These are phyloP conservation scores for Hylyphantes graminicola DNA, from an alignment of 1,140 invertebrate genomes.

Conservation along the genomic window DNA sequence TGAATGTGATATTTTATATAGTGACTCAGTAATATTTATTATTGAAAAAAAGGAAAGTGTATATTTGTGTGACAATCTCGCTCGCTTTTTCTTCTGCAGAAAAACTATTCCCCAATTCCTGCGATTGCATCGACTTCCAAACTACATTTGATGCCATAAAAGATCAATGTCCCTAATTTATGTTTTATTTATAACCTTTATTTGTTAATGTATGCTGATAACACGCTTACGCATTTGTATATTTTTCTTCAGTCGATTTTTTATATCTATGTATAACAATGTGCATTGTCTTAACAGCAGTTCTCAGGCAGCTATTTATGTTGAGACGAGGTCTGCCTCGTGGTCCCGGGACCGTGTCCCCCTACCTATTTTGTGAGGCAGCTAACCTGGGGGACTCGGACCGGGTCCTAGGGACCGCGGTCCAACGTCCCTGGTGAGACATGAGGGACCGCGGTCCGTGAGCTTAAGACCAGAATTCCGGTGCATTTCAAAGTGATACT, in stretches of 20 bases:
- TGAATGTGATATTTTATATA: background rate
- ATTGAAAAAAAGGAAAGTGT: background rate
- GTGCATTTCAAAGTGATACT: slow-evolving; percentile 56
- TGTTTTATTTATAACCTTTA: slow-evolving; percentile 37
- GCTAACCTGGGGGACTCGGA: slow-evolving; percentile 43
- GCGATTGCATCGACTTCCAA: slow-evolving; percentile 17
- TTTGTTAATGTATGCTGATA: slow-evolving; percentile 44
- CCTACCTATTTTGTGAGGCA: slow-evolving; percentile 51
- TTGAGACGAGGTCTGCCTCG: slow-evolving; percentile 31
- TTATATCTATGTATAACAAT: slow-evolving; percentile 25
- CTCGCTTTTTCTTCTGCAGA: background rate
- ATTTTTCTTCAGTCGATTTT: slow-evolving; percentile 50
- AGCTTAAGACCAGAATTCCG: slow-evolving; percentile 47
- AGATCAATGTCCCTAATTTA: slow-evolving; percentile 7
- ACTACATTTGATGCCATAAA: slow-evolving; percentile 48
- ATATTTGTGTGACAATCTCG: background rate
- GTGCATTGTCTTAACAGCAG: slow-evolving; percentile 29
- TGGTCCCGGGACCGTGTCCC: slow-evolving; percentile 28
- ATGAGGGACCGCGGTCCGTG: background rate
- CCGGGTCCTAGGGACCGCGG: background rate
- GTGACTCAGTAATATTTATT: background rate
- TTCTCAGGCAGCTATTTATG: slow-evolving; percentile 58
- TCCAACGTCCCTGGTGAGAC: background rate
- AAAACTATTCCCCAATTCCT: background rate
- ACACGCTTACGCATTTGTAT: slow-evolving; percentile 56